Percentiles rank a stretch among this genome's conserved stretches.
These are phyloP conservation scores for Hiodon alosoides DNA, from an alignment of 2,113 vertebrate species.

Conservation along the genomic window DNA sequence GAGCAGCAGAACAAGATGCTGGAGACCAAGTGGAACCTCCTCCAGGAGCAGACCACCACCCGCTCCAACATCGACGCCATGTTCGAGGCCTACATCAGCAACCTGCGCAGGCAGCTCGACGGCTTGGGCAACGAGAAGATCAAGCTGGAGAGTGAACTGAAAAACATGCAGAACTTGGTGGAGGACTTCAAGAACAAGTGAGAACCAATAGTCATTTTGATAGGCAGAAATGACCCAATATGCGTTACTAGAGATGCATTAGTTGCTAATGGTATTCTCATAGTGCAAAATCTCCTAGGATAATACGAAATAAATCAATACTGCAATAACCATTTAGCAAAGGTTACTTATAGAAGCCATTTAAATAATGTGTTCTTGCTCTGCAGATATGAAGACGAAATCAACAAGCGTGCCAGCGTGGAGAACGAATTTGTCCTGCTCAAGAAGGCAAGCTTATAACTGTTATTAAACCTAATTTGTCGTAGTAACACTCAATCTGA, in stretches of 20 bases:
- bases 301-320: background rate
- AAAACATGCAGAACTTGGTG: slow-evolving; percentile 76
- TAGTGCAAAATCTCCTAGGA: background rate
- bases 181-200: slow-evolving; percentile 94
- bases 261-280: background rate
- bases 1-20: slow-evolving; percentile 97
- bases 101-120: slow-evolving; percentile 77
- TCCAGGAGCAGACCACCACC: slow-evolving; percentile 77
- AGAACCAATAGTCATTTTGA: slow-evolving; percentile 33
- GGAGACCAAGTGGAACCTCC: slow-evolving; percentile 87
- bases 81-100: slow-evolving; percentile 76
- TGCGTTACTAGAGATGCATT: background rate
- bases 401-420: slow-evolving; percentile 77
- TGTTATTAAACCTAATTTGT: background rate
- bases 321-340: background rate
- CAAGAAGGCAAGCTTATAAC: slow-evolving; percentile 72
- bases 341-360: background rate
- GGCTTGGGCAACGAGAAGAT: slow-evolving; percentile 71
- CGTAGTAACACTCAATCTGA: background rate
- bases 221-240: background rate
- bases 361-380: background rate
- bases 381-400: slow-evolving; percentile 87
- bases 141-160: slow-evolving; percentile 80
- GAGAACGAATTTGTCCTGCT: slow-evolving; percentile 93
- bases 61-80: slow-evolving; percentile 72